These are phyloP conservation scores for Phyllotreta striolata DNA, from an alignment of 2,888 invertebrate genomes.

Conservation along the genomic window DNA sequence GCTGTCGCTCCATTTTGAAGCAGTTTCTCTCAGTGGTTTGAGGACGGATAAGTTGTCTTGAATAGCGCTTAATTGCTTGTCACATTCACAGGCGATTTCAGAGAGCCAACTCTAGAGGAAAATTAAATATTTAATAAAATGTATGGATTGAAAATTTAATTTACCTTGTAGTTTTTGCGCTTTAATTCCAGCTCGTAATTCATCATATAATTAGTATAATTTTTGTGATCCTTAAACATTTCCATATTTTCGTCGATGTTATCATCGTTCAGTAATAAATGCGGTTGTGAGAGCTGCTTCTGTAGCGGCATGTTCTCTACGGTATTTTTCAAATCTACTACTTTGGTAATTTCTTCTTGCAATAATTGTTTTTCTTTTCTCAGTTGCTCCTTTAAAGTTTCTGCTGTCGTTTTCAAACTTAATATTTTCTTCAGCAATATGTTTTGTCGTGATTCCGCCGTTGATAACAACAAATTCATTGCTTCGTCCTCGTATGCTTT, in stretches of 20 bases:
- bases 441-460: no score
- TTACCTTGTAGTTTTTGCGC: conserved; percentile 30
- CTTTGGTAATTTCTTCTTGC: conserved; percentile 6
- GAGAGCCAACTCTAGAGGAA: conserved; percentile 32
- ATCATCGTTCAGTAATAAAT: conserved; percentile 13
- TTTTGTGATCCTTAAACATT: conserved; percentile 39
- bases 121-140: not conserved
- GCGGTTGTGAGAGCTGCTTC: no score
- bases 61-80: conserved; percentile 43
- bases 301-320: no score
- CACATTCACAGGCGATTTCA: conserved; percentile 43
- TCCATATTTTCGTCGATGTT: conserved; percentile 38
- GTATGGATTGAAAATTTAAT: not conserved
- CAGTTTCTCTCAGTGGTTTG: conserved; percentile 42
- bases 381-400: not conserved
- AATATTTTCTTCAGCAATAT: conserved; percentile 37
- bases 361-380: conserved; percentile 31
- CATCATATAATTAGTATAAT: conserved; percentile 34
- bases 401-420: conserved; percentile 30
- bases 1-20: conserved; percentile 38
- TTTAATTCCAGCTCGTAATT: conserved; percentile 37
- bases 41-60: conserved; percentile 41
- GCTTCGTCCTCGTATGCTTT: not conserved
- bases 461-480: not conserved
- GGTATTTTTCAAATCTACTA: no score